A percentile compares a stretch with the other conserved stretches of the same genome.
Evolutionary conservation across 2,113 vertebrate genomes (phyloP).

Genomic region (Neogale vison): DNA sequence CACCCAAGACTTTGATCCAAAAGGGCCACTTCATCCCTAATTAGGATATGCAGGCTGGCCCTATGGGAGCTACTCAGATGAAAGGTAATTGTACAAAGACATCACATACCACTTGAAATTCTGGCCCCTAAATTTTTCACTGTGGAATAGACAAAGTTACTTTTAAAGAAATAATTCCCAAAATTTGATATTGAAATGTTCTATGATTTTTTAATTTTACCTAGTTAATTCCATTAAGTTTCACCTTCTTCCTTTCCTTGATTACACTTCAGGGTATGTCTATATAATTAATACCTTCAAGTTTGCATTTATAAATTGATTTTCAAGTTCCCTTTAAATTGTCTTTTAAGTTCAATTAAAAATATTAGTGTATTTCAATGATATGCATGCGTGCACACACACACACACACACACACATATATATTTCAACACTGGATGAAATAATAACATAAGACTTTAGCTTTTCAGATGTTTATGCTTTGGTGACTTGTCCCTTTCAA

Average conservation of each 20-base stretch:
- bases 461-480: background rate
- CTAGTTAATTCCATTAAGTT: background rate
- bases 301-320: background rate
- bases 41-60: background rate
- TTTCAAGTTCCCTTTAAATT: background rate
- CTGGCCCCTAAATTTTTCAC: constrained; percentile 1
- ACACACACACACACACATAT: background rate
- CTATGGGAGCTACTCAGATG: background rate
- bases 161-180: constrained; percentile 39
- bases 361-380: background rate
- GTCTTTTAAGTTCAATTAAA: background rate
- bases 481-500: background rate
- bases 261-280: background rate
- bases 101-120: background rate
- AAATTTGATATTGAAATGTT: background rate
- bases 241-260: background rate
- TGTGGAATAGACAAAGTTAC: background rate
- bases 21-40: background rate
- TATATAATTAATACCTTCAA: background rate
- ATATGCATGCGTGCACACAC: no score
- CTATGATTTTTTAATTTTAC: constrained; percentile 14
- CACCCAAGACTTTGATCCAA: background rate
- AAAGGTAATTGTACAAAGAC: background rate
- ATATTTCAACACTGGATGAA: background rate
- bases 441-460: background rate